Conservation (phyloP, 2,888 invertebrate genomes). For the Apodemia zela region DNA sequence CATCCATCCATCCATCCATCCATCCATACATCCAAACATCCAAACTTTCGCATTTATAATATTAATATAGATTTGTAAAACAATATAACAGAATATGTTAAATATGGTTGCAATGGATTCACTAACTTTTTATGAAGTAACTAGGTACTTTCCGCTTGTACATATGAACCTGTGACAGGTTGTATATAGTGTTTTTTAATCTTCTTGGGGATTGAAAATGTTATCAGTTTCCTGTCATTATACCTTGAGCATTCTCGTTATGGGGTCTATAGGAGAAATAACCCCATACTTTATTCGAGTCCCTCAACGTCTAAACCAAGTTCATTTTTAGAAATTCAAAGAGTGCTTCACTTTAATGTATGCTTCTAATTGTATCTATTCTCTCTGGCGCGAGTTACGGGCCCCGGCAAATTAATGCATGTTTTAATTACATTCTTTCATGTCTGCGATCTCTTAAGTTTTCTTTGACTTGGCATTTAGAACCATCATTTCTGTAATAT, state of each 20-base stretch:
- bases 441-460: neutral
- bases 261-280: neutral
- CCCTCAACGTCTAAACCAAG: neutral
- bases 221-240: too few relatives aligned
- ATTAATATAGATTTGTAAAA: too few relatives aligned
- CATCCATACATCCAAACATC: too few relatives aligned
- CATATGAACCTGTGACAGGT: too few relatives aligned
- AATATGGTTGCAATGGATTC: too few relatives aligned
- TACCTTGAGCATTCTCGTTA: neutral
- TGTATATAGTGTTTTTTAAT: too few relatives aligned
- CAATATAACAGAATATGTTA: too few relatives aligned
- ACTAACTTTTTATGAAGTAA: too few relatives aligned
- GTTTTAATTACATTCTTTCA: conserved; percentile 12
- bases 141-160: too few relatives aligned
- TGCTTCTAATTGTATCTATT: conserved; percentile 3
- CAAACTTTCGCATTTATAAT: too few relatives aligned
- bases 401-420: conserved; percentile 1
- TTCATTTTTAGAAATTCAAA: neutral
- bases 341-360: neutral
- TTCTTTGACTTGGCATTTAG: conserved; percentile 4
- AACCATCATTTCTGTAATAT: neutral
- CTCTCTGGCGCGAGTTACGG: neutral
- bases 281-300: neutral
- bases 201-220: too few relatives aligned
- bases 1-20: too few relatives aligned